phyloP scores from a whole-genome alignment of 2,888 invertebrate genomes.

The Leptogaster cylindrica region DNA sequence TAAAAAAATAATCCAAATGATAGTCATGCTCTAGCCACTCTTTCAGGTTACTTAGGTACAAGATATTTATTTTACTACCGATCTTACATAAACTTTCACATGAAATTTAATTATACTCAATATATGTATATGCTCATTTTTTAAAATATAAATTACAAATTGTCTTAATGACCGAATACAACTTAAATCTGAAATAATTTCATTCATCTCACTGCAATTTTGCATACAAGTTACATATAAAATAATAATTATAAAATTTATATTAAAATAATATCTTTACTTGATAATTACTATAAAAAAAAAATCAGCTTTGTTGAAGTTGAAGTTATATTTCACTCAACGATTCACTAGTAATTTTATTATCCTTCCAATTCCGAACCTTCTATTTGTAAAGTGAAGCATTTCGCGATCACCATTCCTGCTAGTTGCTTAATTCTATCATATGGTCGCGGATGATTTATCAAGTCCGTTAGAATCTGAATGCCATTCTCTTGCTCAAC shows the following conservation, averaged over 20 bases:
- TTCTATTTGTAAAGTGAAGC: conserved; percentile 56
- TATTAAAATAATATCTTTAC: too few species aligned
- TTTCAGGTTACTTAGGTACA: conserved; percentile 14
- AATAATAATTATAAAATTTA: too few species aligned
- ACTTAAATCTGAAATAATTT: conserved; percentile 13
- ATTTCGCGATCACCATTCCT: conserved; percentile 71
- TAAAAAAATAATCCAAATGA: background rate
- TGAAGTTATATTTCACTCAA: too few species aligned
- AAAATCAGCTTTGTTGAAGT: conserved; percentile 34
- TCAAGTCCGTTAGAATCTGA: conserved; percentile 71
- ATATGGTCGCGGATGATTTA: conserved; percentile 70
- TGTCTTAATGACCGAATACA: too few species aligned
- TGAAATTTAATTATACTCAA: too few species aligned
- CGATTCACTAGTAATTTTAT: conserved; percentile 41
- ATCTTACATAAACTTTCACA: too few species aligned
- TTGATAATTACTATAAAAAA: conserved; percentile 14
- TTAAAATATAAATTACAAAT: too few species aligned
- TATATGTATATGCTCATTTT: too few species aligned
- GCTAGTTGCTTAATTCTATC: conserved; percentile 73
- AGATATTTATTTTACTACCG: too few species aligned
- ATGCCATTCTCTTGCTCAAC: conserved; percentile 88
- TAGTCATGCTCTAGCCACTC: background rate
- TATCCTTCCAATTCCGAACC: conserved; percentile 58
- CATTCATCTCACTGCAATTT: background rate
- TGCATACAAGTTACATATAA: conserved; percentile 19